Percentiles rank a stretch among this genome's conserved stretches.
These are phyloP conservation scores for roundworm (Caenorhabditis elegans) DNA, from an alignment of 1,140 invertebrate genomes.

Conservation along the genomic window DNA sequence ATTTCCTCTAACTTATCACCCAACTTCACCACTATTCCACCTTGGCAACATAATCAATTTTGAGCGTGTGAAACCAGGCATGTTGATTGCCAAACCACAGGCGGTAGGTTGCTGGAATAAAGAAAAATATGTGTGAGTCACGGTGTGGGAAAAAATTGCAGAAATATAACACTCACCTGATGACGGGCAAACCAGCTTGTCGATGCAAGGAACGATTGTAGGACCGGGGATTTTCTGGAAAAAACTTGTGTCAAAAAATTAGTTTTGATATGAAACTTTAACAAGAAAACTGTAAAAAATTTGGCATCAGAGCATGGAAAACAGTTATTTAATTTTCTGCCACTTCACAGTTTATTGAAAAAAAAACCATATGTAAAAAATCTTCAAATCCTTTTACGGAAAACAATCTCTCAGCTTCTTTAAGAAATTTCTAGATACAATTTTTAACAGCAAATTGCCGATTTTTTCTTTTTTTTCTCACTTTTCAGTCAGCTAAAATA, in stretches of 20 bases:
- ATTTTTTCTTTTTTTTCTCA: too few species aligned
- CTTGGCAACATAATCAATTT: slow-evolving; percentile 49
- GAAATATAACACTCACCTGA: slow-evolving; percentile 50
- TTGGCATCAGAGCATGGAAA: too few species aligned
- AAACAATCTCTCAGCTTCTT: too few species aligned
- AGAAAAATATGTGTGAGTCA: background rate
- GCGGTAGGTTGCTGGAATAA: slow-evolving; percentile 24
- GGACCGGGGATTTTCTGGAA: slow-evolving; percentile 65
- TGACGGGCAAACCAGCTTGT: slow-evolving; percentile 47
- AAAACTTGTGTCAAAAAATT: background rate
- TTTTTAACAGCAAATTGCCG: too few species aligned
- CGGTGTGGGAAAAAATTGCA: background rate
- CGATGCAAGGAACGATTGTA: slow-evolving; percentile 58
- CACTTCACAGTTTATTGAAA: too few species aligned
- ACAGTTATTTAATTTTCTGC: too few species aligned
- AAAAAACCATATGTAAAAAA: too few species aligned
- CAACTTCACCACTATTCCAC: background rate
- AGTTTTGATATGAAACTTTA: too few species aligned
- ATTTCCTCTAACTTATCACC: background rate
- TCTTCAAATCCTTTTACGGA: too few species aligned
- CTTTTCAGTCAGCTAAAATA: too few species aligned
- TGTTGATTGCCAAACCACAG: slow-evolving; percentile 66
- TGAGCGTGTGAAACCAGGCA: slow-evolving; percentile 65
- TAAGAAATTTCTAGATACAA: too few species aligned
- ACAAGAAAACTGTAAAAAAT: too few species aligned